Conservation (phyloP, 2,888 invertebrate species). For the Epirrhoe tristata region DNA sequence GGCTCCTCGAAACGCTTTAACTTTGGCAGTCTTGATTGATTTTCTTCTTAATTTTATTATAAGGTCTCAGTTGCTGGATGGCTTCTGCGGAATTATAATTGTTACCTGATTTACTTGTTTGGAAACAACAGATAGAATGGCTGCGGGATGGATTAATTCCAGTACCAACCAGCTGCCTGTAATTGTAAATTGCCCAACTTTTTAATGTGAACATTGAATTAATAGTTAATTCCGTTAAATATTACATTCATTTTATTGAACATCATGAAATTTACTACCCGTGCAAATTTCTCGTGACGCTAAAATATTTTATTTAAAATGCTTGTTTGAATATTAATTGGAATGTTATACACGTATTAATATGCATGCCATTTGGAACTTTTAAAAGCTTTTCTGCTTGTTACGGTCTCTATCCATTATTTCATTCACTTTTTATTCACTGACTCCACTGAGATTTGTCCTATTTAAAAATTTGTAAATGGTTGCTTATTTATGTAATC, state of each 20-base stretch:
- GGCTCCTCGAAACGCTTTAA: conserved; percentile 70
- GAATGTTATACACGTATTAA: conserved; percentile 2
- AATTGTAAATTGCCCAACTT: conserved; percentile 23
- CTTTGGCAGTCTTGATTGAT: conserved; percentile 80
- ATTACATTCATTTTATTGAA: conserved; percentile 28
- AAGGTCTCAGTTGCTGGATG: conserved; percentile 58
- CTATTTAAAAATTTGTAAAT: not conserved
- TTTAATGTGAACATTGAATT: conserved; percentile 26
- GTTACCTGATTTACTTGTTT: conserved; percentile 40
- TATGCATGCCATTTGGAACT: conserved; percentile 11
- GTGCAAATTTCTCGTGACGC: conserved; percentile 4
- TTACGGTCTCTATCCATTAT: not conserved
- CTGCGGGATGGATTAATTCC: conserved; percentile 22
- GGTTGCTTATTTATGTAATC: too few relatives aligned
- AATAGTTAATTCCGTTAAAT: conserved; percentile 20
- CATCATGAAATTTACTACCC: conserved; percentile 6
- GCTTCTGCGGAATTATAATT: conserved; percentile 54
- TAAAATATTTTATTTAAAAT: conserved; percentile 13
- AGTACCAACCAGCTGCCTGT: conserved; percentile 26
- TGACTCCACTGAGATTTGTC: not conserved
- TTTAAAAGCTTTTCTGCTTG: conserved; percentile 4
- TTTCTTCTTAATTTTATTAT: conserved; percentile 65
- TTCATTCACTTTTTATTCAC: not conserved
- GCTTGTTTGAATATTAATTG: not conserved
- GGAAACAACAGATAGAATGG: conserved; percentile 30